Base-by-base conservation (phyloP, 2,888 invertebrate species). In the Adelphocoris suturalis region DNA sequence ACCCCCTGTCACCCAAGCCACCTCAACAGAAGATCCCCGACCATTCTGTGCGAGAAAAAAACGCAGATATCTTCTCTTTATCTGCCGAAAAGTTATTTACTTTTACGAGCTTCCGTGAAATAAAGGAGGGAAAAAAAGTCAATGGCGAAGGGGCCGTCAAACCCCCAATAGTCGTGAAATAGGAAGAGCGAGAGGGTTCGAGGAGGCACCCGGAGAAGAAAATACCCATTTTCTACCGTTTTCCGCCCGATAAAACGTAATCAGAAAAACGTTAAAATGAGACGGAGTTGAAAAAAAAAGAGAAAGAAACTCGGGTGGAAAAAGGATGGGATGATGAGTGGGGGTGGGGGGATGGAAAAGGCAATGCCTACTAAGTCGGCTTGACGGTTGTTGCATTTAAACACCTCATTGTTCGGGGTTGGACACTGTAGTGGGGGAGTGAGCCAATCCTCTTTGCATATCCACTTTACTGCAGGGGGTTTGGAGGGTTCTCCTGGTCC, bases 351-450 rank as follows among this genome's bases (percentile, higher is more conserved):
- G 19, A 27, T 11, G 19, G 28, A 27, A 55, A 48, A 23, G 55
- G 91, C 91, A 91, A 91, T 91, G 91, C 90, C 90, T 91, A 91
- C 91, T 91, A 91, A 90, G 85, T 48, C 85, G 88, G 90, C 28
- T 46, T 84, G 91, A 91, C 91, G 91, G 91, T 90, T 92, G 92
- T 91, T 92, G 92, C 92, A 92, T 92, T 92, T 92, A 92, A 92
- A 92, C 92, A 91, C 92, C 92, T 91, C 92, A 92, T 92, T 92
- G 91, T 90, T 76, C 28, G 86, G 61, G 37, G 57, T 61, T 23
- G 87, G 48, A 48, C 23, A 37, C 16, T 19, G 76, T 5, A 52
- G 57, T 37, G 76, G 87, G 52, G 87, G 47, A 52, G 87, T 46
- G 37, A 13, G 14, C 76, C 87, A 76, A 87, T 87, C 87, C 76